phyloP scores from a whole-genome alignment of 2,113 vertebrate species.

The Tragulus kanchil region DNA sequence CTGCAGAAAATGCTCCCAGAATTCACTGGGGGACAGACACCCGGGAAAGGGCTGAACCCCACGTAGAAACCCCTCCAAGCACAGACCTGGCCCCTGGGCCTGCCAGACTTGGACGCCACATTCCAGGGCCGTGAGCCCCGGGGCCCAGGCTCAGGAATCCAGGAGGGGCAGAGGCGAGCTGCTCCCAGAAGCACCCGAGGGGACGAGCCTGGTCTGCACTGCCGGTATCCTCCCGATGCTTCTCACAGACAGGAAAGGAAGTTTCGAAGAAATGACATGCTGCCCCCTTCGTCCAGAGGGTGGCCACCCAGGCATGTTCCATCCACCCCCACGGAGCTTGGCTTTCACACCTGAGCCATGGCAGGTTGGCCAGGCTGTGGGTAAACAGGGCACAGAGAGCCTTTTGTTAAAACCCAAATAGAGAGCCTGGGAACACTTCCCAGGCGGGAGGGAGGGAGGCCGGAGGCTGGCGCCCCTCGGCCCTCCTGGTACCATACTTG shows the following conservation, averaged over 20 bases:
- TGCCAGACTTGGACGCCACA: background rate
- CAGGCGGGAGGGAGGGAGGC: slow-evolving; percentile 32
- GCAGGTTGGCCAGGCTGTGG: background rate
- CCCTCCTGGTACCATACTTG: slow-evolving; percentile 25
- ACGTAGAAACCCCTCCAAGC: background rate
- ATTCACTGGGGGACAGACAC: background rate
- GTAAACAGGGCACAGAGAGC: slow-evolving; percentile 79
- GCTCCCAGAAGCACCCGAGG: background rate
- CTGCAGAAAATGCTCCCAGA: background rate
- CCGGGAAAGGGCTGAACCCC: background rate
- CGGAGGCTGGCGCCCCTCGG: slow-evolving; percentile 60
- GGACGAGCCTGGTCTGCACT: too few species aligned
- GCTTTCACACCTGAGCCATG: slow-evolving; percentile 76
- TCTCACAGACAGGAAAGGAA: background rate
- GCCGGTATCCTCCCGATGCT: background rate
- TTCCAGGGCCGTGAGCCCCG: background rate
- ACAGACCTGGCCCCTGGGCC: background rate
- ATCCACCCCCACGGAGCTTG: background rate
- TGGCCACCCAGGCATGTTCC: background rate
- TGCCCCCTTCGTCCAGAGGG: background rate
- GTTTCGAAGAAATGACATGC: background rate
- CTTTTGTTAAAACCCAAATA: slow-evolving; percentile 84
- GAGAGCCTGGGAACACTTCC: slow-evolving; percentile 66
- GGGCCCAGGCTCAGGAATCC: background rate
- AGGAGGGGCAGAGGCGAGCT: background rate